phyloP scores from a whole-genome alignment of 2,888 invertebrate genomes.

The Odontomyia ornata region DNA sequence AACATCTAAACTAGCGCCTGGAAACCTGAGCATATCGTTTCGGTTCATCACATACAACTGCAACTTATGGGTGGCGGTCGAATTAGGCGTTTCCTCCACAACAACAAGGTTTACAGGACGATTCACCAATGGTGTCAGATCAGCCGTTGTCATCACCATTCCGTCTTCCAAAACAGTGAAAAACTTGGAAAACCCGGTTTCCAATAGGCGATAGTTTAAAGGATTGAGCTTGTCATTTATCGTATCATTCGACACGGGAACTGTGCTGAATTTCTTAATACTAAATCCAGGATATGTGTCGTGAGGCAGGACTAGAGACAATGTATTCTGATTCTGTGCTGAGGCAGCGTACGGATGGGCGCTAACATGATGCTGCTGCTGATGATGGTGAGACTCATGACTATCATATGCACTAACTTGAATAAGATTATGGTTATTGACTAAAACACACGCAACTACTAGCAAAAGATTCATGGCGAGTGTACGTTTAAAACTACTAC shows the following conservation, averaged over 20 bases:
- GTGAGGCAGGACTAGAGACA: conserved; percentile 77
- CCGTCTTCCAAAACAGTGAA: conserved; percentile 89
- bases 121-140: conserved; percentile 82
- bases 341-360: conserved; percentile 40
- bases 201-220: conserved; percentile 72
- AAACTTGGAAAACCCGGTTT: conserved; percentile 83
- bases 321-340: conserved; percentile 56
- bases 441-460: conserved; percentile 42
- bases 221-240: conserved; percentile 59
- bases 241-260: conserved; percentile 54
- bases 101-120: conserved; percentile 83
- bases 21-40: conserved; percentile 82
- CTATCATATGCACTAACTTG: conserved; percentile 45
- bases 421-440: conserved; percentile 44
- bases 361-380: conserved; percentile 23
- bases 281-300: conserved; percentile 91
- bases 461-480: conserved; percentile 35
- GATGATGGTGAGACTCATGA: conserved; percentile 31
- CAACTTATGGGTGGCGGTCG: conserved; percentile 80
- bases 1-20: conserved; percentile 69
- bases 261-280: conserved; percentile 78
- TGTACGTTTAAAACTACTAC: conserved; percentile 36
- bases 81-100: conserved; percentile 82
- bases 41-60: conserved; percentile 86
- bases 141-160: conserved; percentile 89